Conservation (phyloP, 1,140 invertebrate species). For the Ceratitis capitata region DNA sequence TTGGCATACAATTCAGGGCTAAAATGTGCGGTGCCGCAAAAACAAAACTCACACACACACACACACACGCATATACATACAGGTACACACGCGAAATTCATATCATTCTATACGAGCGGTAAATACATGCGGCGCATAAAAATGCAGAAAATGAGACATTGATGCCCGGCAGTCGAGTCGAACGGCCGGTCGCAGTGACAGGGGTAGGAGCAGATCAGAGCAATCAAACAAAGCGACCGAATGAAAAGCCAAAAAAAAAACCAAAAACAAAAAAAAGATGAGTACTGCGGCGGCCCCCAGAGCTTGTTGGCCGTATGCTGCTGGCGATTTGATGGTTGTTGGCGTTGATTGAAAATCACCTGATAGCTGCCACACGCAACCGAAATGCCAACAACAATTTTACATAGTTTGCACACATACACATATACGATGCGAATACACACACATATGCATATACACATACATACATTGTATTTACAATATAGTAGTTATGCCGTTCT, state of each 20-base stretch:
- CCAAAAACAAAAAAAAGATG: neutral
- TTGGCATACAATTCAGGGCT: constrained; percentile 36
- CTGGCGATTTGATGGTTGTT: neutral
- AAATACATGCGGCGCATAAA: neutral
- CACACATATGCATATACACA: neutral
- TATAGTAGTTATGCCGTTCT: neutral
- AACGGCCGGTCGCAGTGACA: neutral
- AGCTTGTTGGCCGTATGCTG: neutral
- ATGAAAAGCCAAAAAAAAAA: no score
- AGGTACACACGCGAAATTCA: no score
- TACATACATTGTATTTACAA: no score
- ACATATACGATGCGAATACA: no score
- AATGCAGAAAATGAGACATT: constrained; percentile 23
- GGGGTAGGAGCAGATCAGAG: no score
- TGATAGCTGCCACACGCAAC: constrained; percentile 7
- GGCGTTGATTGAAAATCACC: constrained; percentile 24
- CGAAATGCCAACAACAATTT: no score
- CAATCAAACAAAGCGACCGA: no score
- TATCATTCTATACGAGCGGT: neutral
- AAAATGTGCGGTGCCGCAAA: neutral
- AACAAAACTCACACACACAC: no score
- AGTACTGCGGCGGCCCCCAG: neutral
- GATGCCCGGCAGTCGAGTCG: neutral
- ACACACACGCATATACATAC: no score
- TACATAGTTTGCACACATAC: neutral